Evolutionary conservation across 2,113 vertebrate genomes (phyloP), one percentile per base, ranked within the genome.

Genomic region (Bothrops jararaca): DNA sequence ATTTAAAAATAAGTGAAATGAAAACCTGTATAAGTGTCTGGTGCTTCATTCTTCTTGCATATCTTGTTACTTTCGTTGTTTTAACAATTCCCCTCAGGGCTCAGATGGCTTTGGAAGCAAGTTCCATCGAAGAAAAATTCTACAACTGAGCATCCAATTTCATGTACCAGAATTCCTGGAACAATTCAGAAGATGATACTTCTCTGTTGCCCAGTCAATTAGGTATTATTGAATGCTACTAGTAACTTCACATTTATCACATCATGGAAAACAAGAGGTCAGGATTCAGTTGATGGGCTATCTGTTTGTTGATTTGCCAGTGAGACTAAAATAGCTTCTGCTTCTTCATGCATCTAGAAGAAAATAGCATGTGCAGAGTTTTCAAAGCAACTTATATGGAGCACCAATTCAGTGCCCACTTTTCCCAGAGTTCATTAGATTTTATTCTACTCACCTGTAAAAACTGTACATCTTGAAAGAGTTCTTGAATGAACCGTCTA

Each of bases 401-500:
- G 34, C 45, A 64, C 3, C 53, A 54, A 53, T 1, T n/a, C 7
- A 42, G 13, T n/a, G 42, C 29, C 80, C 57, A 13, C 42, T 29
- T 85, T 18, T 50, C 39, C 48, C 52, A 88, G 34, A 20, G 13
- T n/a, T 57, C 9, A 23, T 26, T 85, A 23, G 74, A 60, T 53
- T 85, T 80, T 42, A 0, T 20, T 92, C 58, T 69, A 91, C 98
- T 97, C 97, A 99, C 99, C 94, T 99, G 98, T 97, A 98, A 97
- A 97, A 99, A 99, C 95, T 99, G 99, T 93, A 99, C 99, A 94
- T 99, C 99, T 91, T 99, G 99, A 97, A 99, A 99, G 4, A 99
- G 98, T 92, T 99, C 99, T 96, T 99, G 99, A 97, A 99, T 99
- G 97, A 99, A 99, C 91, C 99, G 98, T 91, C 99, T 98, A 23